Conservation (phyloP, 2,797 vertebrate species). For the Paedocypris micromegethes region DNA sequence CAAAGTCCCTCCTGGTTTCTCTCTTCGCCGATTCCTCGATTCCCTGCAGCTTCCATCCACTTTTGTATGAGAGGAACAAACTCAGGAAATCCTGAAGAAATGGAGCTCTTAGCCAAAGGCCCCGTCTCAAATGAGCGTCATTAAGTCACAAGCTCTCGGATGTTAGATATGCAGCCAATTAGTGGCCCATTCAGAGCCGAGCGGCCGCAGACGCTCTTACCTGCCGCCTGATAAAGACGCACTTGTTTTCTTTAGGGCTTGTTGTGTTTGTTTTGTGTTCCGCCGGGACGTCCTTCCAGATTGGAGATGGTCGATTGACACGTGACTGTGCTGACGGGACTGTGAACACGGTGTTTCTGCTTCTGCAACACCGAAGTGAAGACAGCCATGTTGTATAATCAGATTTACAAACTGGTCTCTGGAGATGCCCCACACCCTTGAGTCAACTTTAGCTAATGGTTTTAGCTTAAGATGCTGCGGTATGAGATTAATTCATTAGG, state of each 20-base stretch:
- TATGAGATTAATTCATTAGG: slow-evolving; percentile 71
- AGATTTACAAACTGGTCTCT: slow-evolving; percentile 42
- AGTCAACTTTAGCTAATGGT: slow-evolving; percentile 49
- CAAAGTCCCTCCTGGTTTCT: slow-evolving; percentile 4
- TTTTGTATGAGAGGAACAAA: slow-evolving; percentile 58
- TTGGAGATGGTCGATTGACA: slow-evolving; percentile 18
- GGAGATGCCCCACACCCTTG: slow-evolving; percentile 17
- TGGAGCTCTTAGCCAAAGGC: slow-evolving; percentile 32
- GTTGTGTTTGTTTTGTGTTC: slow-evolving; percentile 44
- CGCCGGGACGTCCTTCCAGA: slow-evolving; percentile 16
- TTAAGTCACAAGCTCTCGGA: slow-evolving; percentile 37
- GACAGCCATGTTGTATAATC: no score
- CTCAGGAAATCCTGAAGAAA: slow-evolving; percentile 67
- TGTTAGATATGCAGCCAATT: slow-evolving; percentile 64
- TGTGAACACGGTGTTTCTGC: not conserved
- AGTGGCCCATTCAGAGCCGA: slow-evolving; percentile 81
- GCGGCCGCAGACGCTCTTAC: slow-evolving; percentile 76
- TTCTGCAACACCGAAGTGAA: not conserved
- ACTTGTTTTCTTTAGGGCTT: slow-evolving; percentile 64
- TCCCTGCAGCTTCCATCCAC: not conserved
- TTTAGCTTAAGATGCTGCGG: slow-evolving; percentile 54
- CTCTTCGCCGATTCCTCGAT: slow-evolving; percentile 6
- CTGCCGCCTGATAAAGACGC: slow-evolving; percentile 69
- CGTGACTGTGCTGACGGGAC: slow-evolving; percentile 21
- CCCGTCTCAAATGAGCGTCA: slow-evolving; percentile 23